A percentile compares a stretch with the other conserved stretches of the same genome.
Evolutionary conservation across 2,113 vertebrate species (phyloP).

Genomic region (Callorhinus ursinus): DNA sequence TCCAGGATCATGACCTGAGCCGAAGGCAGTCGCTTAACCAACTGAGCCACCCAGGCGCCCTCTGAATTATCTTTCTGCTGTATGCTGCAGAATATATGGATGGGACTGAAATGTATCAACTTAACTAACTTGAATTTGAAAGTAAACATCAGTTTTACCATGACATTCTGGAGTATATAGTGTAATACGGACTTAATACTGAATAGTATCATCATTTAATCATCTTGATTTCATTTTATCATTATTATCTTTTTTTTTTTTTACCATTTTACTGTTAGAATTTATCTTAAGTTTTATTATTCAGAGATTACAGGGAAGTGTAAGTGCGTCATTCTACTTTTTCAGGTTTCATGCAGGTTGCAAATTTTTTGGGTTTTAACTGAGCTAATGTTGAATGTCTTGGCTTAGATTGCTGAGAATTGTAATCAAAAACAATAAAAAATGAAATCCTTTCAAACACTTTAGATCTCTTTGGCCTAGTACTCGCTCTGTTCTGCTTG

Average conservation of each 20-base stretch:
- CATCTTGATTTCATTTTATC: background rate
- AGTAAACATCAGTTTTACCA: background rate
- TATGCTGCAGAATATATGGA: background rate
- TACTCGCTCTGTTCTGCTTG: background rate
- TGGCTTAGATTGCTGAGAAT: background rate
- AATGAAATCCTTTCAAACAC: background rate
- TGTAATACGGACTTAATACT: background rate
- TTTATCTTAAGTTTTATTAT: background rate
- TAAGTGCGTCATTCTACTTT: background rate
- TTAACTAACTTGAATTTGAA: conserved; percentile 3
- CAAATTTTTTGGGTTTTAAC: background rate
- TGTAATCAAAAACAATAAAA: conserved; percentile 2
- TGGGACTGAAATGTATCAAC: background rate
- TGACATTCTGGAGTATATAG: background rate
- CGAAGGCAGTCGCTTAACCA: too few relatives aligned
- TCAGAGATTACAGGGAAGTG: background rate
- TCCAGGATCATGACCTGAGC: too few relatives aligned
- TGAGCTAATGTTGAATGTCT: background rate
- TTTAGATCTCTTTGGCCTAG: background rate
- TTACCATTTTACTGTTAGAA: background rate
- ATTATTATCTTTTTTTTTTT: background rate
- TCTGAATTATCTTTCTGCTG: background rate
- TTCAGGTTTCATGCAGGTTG: background rate
- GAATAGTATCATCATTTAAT: background rate
- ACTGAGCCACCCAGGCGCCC: too few relatives aligned